Evolutionary conservation across 1,140 invertebrate genomes (phyloP).

Genomic region (Pseudomyrmex concolor): DNA sequence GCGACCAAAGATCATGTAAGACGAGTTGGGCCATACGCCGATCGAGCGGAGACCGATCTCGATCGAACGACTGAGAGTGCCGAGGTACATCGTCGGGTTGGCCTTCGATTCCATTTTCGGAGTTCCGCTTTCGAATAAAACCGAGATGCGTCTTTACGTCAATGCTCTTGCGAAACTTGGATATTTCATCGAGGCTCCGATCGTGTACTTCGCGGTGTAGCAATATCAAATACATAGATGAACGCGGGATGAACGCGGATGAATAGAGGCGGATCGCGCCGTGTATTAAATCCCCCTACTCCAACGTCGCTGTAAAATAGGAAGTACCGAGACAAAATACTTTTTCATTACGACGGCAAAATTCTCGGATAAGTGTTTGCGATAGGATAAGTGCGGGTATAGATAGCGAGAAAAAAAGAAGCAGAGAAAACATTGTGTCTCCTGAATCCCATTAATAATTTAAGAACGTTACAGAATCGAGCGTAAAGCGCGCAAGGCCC

Average conservation of each 20-base stretch:
- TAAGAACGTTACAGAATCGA: slow-evolving; percentile 30
- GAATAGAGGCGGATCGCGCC: slow-evolving; percentile 6
- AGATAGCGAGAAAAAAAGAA: slow-evolving; percentile 25
- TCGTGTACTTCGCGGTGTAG: neutral
- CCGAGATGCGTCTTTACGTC: neutral
- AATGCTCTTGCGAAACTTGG: neutral
- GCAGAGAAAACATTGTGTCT: neutral
- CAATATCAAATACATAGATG: slow-evolving; percentile 27
- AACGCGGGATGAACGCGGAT: slow-evolving; percentile 10
- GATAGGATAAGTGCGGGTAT: slow-evolving; percentile 42
- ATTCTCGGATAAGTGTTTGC: slow-evolving; percentile 9
- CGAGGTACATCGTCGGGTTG: neutral
- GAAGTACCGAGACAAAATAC: slow-evolving; percentile 19
- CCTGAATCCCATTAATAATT: neutral
- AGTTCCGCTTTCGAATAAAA: neutral
- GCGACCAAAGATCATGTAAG: slow-evolving; percentile 20
- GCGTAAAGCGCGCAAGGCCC: neutral
- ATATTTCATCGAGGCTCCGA: slow-evolving; percentile 1
- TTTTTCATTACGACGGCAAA: neutral
- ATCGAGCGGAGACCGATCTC: slow-evolving; percentile 56
- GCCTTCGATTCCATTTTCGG: slow-evolving; percentile 24
- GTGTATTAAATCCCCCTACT: slow-evolving; percentile 7
- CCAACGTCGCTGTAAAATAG: neutral
- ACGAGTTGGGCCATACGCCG: slow-evolving; percentile 63
- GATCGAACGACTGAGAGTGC: slow-evolving; percentile 36